phyloP scores from a whole-genome alignment of 2,797 vertebrate genomes.

The Anas georgica region DNA sequence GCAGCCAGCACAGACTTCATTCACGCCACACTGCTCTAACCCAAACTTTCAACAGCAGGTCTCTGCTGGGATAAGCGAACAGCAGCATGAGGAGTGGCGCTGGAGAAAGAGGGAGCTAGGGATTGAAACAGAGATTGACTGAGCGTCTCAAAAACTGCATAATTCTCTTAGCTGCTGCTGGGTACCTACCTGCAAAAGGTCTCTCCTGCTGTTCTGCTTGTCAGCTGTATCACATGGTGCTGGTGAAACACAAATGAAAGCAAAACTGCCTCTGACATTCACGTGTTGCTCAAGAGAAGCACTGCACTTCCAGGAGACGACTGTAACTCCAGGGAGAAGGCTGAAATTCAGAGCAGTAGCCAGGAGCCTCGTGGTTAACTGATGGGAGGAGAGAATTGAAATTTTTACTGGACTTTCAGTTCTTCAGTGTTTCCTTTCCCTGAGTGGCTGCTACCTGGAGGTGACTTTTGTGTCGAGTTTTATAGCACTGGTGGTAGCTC shows the following conservation, averaged over 20 bases:
- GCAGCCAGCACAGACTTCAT: not conserved
- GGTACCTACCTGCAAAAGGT: not conserved
- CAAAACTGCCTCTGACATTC: not conserved
- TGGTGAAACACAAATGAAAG: not conserved
- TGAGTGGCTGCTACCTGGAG: not conserved
- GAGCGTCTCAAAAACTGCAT: not conserved
- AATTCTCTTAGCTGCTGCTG: not conserved
- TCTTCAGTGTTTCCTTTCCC: not conserved
- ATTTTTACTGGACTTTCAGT: not conserved
- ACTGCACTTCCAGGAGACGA: accelerated
- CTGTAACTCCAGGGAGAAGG: not conserved
- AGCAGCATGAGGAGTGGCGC: not conserved
- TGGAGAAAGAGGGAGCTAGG: not conserved
- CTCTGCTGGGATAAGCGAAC: not conserved
- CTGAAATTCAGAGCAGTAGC: not conserved
- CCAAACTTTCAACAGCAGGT: not conserved
- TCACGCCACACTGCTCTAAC: not conserved
- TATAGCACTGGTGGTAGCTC: not conserved
- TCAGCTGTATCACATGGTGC: not conserved
- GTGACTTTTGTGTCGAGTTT: not conserved
- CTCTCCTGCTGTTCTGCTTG: not conserved
- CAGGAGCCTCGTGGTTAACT: not conserved
- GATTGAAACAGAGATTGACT: accelerated
- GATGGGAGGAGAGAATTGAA: not conserved
- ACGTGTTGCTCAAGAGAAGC: not conserved